Evolutionary conservation across 2,888 invertebrate genomes (phyloP).

Genomic region (Allacma fusca): DNA sequence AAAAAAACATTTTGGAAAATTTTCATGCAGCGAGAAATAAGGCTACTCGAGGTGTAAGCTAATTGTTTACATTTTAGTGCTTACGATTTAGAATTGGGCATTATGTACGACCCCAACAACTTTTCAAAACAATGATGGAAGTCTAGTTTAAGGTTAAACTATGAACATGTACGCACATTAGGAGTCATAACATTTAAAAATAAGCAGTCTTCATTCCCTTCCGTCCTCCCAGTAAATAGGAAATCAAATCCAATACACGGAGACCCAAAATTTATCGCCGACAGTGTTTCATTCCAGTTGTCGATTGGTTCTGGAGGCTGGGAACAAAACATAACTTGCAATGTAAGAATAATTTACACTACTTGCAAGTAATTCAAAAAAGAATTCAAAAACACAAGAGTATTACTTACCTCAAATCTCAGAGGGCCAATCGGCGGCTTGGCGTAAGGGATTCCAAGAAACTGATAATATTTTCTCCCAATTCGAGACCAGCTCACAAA

Average conservation of each 20-base stretch:
- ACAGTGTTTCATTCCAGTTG: slow-evolving; percentile 5
- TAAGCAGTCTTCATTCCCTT: background rate
- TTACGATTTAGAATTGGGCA: too few species aligned
- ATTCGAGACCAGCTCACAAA: background rate
- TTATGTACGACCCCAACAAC: too few species aligned
- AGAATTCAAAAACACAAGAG: background rate
- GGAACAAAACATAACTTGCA: too few species aligned
- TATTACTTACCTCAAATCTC: slow-evolving; percentile 3
- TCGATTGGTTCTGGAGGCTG: background rate
- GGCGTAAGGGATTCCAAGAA: background rate
- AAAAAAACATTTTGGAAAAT: too few species aligned
- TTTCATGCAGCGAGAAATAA: too few species aligned
- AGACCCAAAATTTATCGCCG: background rate
- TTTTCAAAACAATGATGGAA: too few species aligned
- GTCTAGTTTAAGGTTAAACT: too few species aligned
- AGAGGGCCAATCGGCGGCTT: background rate
- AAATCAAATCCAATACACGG: background rate
- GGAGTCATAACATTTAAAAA: slow-evolving; percentile 3
- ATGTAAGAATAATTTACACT: too few species aligned
- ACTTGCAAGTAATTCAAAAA: too few species aligned
- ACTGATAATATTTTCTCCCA: slow-evolving; percentile 11
- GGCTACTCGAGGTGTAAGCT: too few species aligned
- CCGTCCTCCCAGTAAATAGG: background rate
- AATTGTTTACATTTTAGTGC: too few species aligned
- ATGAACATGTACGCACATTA: background rate